Percentiles rank a stretch among this genome's conserved stretches.
These are phyloP conservation scores for Taxidea taxus DNA, from an alignment of 2,113 vertebrate genomes.

Conservation along the genomic window DNA sequence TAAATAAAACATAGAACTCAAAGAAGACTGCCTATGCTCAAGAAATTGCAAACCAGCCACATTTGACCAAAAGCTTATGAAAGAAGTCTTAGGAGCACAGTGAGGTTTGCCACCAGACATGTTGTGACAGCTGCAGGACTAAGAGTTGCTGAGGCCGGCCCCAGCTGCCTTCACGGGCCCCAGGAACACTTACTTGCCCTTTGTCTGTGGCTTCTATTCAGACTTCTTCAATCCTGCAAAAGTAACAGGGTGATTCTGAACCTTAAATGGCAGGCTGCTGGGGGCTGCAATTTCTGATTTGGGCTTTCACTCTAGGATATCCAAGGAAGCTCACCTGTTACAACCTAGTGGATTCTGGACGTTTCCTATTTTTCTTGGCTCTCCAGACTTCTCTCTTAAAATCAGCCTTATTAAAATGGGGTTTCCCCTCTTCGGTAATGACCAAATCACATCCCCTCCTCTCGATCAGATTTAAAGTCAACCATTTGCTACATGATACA, in stretches of 20 bases:
- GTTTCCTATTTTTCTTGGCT: neutral
- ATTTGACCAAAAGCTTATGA: neutral
- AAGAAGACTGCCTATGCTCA: neutral
- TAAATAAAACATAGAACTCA: neutral
- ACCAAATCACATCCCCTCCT: neutral
- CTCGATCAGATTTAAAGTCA: neutral
- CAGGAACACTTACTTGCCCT: neutral
- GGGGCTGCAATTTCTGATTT: neutral
- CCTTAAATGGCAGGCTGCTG: neutral
- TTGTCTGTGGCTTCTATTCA: neutral
- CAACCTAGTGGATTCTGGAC: neutral
- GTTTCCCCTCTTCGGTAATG: neutral
- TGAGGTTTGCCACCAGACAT: neutral
- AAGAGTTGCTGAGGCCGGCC: neutral
- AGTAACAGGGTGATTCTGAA: neutral
- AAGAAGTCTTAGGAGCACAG: neutral
- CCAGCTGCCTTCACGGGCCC: rapidly evolving
- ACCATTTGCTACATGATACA: neutral
- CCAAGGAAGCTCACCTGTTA: neutral
- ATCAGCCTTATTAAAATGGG: neutral
- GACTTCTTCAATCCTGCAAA: neutral
- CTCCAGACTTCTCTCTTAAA: neutral
- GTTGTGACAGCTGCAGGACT: neutral
- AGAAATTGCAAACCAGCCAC: neutral
- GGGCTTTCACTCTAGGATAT: neutral